Evolutionary conservation across 1,140 invertebrate genomes (phyloP), one percentile per base, ranked within the genome.

Genomic region (Euschistus heros): DNA sequence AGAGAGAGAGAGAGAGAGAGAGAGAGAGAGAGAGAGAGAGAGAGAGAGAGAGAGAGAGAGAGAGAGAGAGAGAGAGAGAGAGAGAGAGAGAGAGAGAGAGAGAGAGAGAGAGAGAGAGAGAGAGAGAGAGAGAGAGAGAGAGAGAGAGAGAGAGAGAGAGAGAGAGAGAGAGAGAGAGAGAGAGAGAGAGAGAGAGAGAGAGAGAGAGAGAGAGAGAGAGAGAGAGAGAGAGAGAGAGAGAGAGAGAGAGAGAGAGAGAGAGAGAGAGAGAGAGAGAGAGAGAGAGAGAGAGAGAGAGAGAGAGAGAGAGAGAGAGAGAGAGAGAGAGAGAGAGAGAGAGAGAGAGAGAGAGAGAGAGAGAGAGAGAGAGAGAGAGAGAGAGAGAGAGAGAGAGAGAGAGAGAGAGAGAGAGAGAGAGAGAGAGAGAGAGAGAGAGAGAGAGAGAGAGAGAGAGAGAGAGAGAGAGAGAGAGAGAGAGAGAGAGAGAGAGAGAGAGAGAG

Each of bases 401-500:
- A 44, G 42, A 44, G 42, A 44, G 42, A 44, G 42, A 44, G 42
- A 44, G 52, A 18, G 22, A 55, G 52, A 24, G 52, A 24, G n/a
- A 24, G n/a, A 18, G 22, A 55, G 52, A 55, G 22, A 18, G 22
- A 18, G n/a, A 17, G 59, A 27, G 59, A 30, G 22, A 27, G 59
- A 13, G 59, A 30, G 59, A 17, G 59, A 27, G 17, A 27, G 59
- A 17, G 59, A 17, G 26, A 27, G 18, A 14, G 27, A 27, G 59
- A 17, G 59, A 17, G 15, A 30, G 27, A 61, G 59, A 61, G 15
- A 22, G 27, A 27, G 42, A 44, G 42, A 26, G 59, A 61, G 59
- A 17, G 17, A 22, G 15, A 27, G 27, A 30, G 20, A 17, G 18
- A 30, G 18, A 17, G 59, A 17, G 59, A 20, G 18, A 27, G 59